Percentiles rank a stretch among this genome's conserved stretches.
phyloP scores from a whole-genome alignment of 2,797 vertebrate genomes.

The Chloroceryle amazona region DNA sequence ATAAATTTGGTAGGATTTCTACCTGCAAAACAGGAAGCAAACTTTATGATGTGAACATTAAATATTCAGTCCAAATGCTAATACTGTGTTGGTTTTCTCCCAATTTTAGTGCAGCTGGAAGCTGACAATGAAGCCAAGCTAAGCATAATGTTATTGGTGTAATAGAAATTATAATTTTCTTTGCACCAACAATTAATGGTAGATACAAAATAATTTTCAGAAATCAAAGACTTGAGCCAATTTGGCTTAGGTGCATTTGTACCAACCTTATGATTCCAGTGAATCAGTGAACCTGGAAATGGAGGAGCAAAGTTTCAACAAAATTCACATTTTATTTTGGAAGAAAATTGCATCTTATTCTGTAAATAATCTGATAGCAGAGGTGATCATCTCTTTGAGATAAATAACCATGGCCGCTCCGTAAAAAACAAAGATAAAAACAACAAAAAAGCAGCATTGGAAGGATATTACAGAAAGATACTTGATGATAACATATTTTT shows the following conservation, averaged over 20 bases:
- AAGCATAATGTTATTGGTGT: background rate
- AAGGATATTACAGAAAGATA: background rate
- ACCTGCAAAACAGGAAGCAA: background rate
- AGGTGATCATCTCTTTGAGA: background rate
- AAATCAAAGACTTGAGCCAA: background rate
- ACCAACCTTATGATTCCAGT: background rate
- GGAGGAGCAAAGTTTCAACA: background rate
- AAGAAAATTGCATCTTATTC: fast-evolving
- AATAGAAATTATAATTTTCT: background rate
- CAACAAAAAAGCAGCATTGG: background rate
- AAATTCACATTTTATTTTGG: background rate
- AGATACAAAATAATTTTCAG: background rate
- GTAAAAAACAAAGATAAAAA: background rate
- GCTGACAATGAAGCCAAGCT: background rate
- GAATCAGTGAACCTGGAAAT: background rate
- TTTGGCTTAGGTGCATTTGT: background rate
- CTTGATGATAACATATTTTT: background rate
- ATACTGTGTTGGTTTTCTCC: background rate
- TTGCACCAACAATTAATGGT: background rate
- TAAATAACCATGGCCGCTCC: background rate
- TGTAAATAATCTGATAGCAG: background rate
- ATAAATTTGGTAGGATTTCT: background rate
- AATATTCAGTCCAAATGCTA: background rate
- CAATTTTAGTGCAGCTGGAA: slow-evolving; percentile 19
- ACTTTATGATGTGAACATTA: background rate